These are phyloP conservation scores for Zapus hudsonius DNA, from an alignment of 2,113 vertebrate species.

Conservation along the genomic window DNA sequence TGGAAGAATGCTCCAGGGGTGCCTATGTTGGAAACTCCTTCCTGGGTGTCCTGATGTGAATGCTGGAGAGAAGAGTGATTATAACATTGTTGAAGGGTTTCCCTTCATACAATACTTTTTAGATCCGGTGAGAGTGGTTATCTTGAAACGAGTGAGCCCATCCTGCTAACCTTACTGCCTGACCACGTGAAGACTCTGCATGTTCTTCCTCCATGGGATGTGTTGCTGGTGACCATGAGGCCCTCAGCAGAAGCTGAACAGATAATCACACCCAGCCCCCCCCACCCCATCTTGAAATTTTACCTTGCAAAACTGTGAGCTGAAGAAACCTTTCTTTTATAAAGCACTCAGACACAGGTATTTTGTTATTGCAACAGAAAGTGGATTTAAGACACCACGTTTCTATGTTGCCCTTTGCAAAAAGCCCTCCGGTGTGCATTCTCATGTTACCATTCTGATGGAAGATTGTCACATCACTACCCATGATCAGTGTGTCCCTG, in stretches of 20 bases:
- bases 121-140: neutral
- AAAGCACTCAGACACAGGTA: neutral
- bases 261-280: too few relatives aligned
- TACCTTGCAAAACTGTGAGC: neutral
- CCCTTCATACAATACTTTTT: neutral
- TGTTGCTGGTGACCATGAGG: too few relatives aligned
- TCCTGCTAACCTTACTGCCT: neutral
- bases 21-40: neutral
- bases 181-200: neutral
- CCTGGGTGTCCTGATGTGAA: neutral
- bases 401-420: neutral
- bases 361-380: neutral
- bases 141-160: neutral
- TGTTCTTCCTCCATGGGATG: neutral
- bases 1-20: too few relatives aligned
- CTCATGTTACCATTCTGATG: neutral
- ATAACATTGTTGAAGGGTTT: too few relatives aligned
- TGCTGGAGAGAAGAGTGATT: too few relatives aligned
- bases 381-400: neutral
- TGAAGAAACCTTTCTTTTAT: neutral
- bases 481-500: neutral
- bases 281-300: neutral
- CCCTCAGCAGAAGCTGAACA: neutral
- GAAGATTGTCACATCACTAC: neutral
- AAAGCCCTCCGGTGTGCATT: neutral